These are phyloP conservation scores for Mastigias papua DNA, from an alignment of 30 jellyfish, hydroid and myxozoan genomes.

Conservation along the genomic window DNA sequence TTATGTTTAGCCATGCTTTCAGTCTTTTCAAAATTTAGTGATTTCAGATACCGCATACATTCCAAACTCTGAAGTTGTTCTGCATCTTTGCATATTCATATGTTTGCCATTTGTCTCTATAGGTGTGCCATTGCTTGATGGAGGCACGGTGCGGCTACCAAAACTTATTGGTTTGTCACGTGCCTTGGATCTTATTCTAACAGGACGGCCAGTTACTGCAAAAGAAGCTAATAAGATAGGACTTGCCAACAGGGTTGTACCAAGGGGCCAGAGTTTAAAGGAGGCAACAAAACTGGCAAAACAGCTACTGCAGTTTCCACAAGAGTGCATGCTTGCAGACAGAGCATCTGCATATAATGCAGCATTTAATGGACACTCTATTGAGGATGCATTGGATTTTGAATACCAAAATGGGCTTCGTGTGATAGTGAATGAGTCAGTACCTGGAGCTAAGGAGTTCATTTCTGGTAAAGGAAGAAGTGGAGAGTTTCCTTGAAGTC, in stretches of 20 bases:
- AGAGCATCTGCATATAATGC: conserved; percentile 56
- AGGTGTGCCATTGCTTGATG: conserved; percentile 73
- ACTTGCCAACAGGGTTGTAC: conserved; percentile 60
- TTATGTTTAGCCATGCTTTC: too few relatives aligned
- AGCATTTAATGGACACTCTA: conserved; percentile 28
- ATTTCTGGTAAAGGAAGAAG: conserved; percentile 46
- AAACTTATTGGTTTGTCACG: conserved; percentile 71
- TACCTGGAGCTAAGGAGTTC: conserved; percentile 63
- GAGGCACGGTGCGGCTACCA: conserved; percentile 70
- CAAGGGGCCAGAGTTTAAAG: conserved; percentile 39
- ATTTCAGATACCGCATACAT: too few relatives aligned
- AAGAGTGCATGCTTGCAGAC: conserved; percentile 61
- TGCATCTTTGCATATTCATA: too few relatives aligned
- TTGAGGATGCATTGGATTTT: conserved; percentile 44
- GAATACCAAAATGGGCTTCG: conserved; percentile 60
- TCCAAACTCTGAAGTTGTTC: too few relatives aligned
- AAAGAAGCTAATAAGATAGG: conserved; percentile 60
- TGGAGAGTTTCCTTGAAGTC: conserved; percentile 27
- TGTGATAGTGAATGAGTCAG: conserved; percentile 41
- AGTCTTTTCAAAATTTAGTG: too few relatives aligned
- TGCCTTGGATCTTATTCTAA: conserved; percentile 62
- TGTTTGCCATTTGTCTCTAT: background rate
- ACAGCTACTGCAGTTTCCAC: conserved; percentile 62
- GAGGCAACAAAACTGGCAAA: conserved; percentile 50
- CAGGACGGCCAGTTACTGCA: conserved; percentile 64